A percentile compares a stretch with the other conserved stretches of the same genome.
Conservation (phyloP, 2,888 invertebrate species). For the Rhagophthalmus giganteus region DNA sequence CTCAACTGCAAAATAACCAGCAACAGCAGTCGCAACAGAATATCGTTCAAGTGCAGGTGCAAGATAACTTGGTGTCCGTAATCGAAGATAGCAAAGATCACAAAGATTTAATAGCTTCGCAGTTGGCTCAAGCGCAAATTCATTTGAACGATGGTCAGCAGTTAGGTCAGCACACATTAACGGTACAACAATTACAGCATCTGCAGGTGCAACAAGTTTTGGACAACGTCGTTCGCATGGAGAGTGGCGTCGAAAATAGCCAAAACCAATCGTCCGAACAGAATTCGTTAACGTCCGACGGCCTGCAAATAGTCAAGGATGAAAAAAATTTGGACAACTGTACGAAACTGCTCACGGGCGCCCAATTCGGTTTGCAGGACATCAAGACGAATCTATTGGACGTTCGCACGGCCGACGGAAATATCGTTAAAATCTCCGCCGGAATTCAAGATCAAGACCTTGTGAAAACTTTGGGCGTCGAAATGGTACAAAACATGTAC, state of each 20-base stretch:
- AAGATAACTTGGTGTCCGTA: slow-evolving; percentile 55
- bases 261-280: slow-evolving; percentile 45
- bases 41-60: slow-evolving; percentile 56
- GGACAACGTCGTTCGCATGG: slow-evolving; percentile 52
- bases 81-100: slow-evolving; percentile 54
- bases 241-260: slow-evolving; percentile 48
- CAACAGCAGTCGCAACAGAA: slow-evolving; percentile 49
- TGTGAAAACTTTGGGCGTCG: slow-evolving; percentile 63
- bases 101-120: slow-evolving; percentile 49
- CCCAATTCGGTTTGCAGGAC: slow-evolving; percentile 52
- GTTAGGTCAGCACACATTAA: slow-evolving; percentile 48
- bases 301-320: slow-evolving; percentile 56
- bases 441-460: slow-evolving; percentile 64
- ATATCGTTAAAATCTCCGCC: slow-evolving; percentile 73
- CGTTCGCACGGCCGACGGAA: slow-evolving; percentile 68
- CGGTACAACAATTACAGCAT: slow-evolving; percentile 54
- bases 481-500: slow-evolving; percentile 81
- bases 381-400: slow-evolving; percentile 62
- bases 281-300: slow-evolving; percentile 34
- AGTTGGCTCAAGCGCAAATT: slow-evolving; percentile 48
- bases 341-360: slow-evolving; percentile 52
- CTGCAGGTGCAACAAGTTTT: slow-evolving; percentile 64
- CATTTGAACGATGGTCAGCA: slow-evolving; percentile 62
- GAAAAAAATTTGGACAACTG: slow-evolving; percentile 62
- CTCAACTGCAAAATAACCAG: slow-evolving; percentile 45